Evolutionary conservation across 2,888 invertebrate genomes (phyloP), one percentile per base, ranked within the genome.

Genomic region (Coelopa pilipes): DNA sequence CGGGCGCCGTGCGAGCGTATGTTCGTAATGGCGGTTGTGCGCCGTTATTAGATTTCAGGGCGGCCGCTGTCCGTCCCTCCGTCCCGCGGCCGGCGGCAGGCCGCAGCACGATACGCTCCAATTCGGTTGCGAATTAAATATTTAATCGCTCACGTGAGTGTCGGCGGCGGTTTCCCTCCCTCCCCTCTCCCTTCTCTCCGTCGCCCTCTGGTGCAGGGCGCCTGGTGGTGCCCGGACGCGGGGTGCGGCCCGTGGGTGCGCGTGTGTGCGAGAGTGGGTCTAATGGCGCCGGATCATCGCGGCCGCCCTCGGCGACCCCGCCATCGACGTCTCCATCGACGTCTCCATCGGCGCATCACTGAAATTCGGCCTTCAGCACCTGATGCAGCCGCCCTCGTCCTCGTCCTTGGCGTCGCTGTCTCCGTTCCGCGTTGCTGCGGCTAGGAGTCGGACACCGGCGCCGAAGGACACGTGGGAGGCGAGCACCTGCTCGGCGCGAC

Each of bases 61-160:
- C 65, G 46, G 60, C 65, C 34, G 34, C 34, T n/a, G n/a, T n/a
- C n/a, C n/a, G n/a, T n/a, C n/a, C n/a, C n/a, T n/a, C 34, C 34
- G 34, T 34, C 34, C 34, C 4, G 2, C 34, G 4, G 34, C 34
- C 2, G 34, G 34, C 34, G 4, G 34, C 34, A 34, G n/a, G 49
- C 47, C 63, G 49, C 15, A 60, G 70, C 70, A 71, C 63, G 71
- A 71, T 55, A 71, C 55, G 71, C 71, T 65, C 63, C 55, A 71
- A 65, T 65, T 65, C 55, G 63, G 55, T 71, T 65, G 53, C 50
- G 24, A 65, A 71, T 71, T 71, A 65, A 71, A 71, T 71, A 71
- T 71, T 71, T 55, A 65, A 53, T 19, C 65, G 21, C 15, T 55
- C 49, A 70, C 34, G 34, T 34, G 34, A 34, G 34, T 34, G 34